These are phyloP conservation scores for Falco berigora DNA, from an alignment of 2,797 vertebrate genomes.

Conservation along the genomic window DNA sequence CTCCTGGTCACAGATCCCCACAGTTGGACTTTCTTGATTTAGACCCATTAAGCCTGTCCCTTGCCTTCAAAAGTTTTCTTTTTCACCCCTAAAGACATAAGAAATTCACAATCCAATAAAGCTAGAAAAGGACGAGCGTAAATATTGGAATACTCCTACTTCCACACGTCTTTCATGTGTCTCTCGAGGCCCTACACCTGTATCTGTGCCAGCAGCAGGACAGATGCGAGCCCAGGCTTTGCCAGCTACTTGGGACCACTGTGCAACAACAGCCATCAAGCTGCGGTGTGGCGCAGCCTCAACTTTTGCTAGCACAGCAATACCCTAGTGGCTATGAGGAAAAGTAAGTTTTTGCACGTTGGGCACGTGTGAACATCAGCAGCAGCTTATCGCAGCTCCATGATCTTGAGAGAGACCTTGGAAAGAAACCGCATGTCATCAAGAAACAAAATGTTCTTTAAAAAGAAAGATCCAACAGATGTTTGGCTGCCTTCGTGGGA, in stretches of 20 bases:
- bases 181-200: not conserved
- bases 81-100: not conserved
- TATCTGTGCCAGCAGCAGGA: not conserved
- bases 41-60: not conserved
- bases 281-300: accelerated
- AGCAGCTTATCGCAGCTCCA: not conserved
- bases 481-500: not conserved
- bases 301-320: accelerated
- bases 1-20: not conserved
- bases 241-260: not conserved
- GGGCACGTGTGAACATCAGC: accelerated
- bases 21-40: not conserved
- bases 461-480: not conserved
- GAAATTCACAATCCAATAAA: not conserved
- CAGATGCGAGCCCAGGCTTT: not conserved
- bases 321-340: not conserved
- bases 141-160: not conserved
- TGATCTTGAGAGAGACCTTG: not conserved
- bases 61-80: not conserved
- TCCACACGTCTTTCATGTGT: not conserved
- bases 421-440: not conserved
- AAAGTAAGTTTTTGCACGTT: not conserved
- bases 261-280: not conserved
- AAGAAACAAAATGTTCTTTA: not conserved
- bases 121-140: not conserved